Conservation (phyloP, 1,140 invertebrate species). For the Micrasema longulum region DNA sequence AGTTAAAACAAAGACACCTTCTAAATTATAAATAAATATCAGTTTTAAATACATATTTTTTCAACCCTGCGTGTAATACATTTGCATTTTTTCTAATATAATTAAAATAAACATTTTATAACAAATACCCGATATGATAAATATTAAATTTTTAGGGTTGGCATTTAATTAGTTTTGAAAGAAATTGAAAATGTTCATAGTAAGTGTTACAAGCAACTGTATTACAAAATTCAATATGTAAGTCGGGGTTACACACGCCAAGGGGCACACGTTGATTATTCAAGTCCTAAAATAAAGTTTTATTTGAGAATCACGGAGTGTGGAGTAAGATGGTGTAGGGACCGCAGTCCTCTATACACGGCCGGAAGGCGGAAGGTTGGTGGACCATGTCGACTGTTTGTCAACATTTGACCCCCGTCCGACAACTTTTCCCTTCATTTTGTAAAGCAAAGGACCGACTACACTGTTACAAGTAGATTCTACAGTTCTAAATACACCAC, state of each 20-base stretch:
- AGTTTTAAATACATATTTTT: no score
- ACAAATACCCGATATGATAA: no score
- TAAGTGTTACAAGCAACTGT: neutral
- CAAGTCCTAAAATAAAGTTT: conserved; percentile 28
- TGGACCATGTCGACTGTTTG: conserved; percentile 53
- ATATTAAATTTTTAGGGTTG: no score
- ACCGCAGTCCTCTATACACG: conserved; percentile 45
- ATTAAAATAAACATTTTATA: no score
- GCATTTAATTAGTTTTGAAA: no score
- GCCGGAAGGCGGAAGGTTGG: conserved; percentile 50
- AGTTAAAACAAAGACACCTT: no score
- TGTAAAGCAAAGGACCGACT: neutral
- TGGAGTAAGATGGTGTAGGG: conserved; percentile 13
- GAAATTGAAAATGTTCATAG: no score
- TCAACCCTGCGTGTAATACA: no score
- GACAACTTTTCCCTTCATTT: conserved; percentile 25
- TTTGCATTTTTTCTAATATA: no score
- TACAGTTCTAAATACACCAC: neutral
- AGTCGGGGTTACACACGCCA: conserved; percentile 18
- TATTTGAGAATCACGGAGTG: conserved; percentile 13
- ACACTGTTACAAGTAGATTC: neutral
- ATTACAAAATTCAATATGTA: conserved; percentile 9
- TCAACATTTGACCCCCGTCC: conserved; percentile 51
- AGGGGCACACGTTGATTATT: conserved; percentile 28
- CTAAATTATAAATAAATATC: no score